phyloP scores from a whole-genome alignment of 2,797 vertebrate species.

The Lophius americanus region DNA sequence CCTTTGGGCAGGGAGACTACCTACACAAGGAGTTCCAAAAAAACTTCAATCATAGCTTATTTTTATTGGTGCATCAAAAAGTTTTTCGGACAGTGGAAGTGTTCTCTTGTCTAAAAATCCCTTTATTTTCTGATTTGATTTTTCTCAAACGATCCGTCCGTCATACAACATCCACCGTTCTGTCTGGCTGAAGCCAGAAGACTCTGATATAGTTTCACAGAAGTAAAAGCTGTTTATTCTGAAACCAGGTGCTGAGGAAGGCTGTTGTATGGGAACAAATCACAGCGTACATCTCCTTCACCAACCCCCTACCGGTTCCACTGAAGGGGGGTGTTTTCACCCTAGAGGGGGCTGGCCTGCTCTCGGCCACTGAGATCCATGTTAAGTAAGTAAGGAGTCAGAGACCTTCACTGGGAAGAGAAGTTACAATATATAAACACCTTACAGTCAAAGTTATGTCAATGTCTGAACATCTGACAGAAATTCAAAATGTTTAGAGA shows the following conservation, averaged over 20 bases:
- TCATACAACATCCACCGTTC: background rate
- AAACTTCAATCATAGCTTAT: too few species aligned
- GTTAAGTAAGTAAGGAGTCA: constrained; percentile 69
- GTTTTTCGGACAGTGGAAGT: too few species aligned
- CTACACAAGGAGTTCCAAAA: too few species aligned
- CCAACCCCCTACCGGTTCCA: constrained; percentile 79
- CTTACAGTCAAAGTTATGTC: background rate
- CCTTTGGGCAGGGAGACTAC: too few species aligned
- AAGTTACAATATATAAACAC: background rate
- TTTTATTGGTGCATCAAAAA: too few species aligned
- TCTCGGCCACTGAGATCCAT: constrained; percentile 63
- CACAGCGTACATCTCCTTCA: constrained; percentile 76
- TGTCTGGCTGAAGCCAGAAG: too few species aligned
- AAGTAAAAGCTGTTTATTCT: background rate
- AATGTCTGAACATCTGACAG: background rate
- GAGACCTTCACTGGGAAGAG: background rate
- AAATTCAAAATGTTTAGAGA: background rate
- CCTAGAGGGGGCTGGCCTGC: constrained; percentile 81
- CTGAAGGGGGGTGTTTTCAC: constrained; percentile 80
- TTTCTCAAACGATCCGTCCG: too few species aligned
- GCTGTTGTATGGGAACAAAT: constrained; percentile 42
- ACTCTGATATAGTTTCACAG: too few species aligned
- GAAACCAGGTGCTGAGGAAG: constrained; percentile 71
- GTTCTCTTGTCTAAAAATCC: too few species aligned
- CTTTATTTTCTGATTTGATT: too few species aligned